Evolutionary conservation across 2,888 invertebrate species (phyloP).

Genomic region (Dynastes hyllus): DNA sequence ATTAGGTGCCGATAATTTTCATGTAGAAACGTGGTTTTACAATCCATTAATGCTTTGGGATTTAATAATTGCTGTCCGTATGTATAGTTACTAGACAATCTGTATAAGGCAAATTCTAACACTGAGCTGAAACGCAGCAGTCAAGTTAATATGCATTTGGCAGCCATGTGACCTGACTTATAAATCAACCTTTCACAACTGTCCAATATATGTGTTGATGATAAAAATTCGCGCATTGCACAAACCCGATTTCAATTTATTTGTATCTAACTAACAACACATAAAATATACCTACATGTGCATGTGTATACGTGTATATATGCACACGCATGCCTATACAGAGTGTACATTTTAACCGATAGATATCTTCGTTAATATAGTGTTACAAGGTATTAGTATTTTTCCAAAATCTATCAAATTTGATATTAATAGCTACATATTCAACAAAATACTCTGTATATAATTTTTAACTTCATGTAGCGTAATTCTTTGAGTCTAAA

Average conservation of each 20-base stretch:
- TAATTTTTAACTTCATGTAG: too few relatives aligned
- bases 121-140: neutral
- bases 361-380: too few relatives aligned
- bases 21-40: too few relatives aligned
- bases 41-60: too few relatives aligned
- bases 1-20: too few relatives aligned
- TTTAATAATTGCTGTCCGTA: too few relatives aligned
- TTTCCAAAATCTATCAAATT: too few relatives aligned
- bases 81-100: neutral
- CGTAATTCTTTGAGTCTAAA: too few relatives aligned
- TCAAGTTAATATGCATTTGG: constrained; percentile 32
- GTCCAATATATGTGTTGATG: constrained; percentile 13
- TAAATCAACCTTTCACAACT: constrained; percentile 46
- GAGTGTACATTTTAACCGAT: too few relatives aligned
- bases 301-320: neutral
- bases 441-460: too few relatives aligned
- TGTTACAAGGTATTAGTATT: too few relatives aligned
- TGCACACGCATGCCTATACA: neutral
- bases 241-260: constrained; percentile 24
- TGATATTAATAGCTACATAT: too few relatives aligned
- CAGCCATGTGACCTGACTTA: constrained; percentile 28
- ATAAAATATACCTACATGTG: neutral
- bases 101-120: constrained; percentile 12
- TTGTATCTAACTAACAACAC: constrained; percentile 8
- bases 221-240: constrained; percentile 36